These are phyloP conservation scores for Hymenochirus boettgeri DNA, from an alignment of 2,113 vertebrate genomes.

Conservation along the genomic window DNA sequence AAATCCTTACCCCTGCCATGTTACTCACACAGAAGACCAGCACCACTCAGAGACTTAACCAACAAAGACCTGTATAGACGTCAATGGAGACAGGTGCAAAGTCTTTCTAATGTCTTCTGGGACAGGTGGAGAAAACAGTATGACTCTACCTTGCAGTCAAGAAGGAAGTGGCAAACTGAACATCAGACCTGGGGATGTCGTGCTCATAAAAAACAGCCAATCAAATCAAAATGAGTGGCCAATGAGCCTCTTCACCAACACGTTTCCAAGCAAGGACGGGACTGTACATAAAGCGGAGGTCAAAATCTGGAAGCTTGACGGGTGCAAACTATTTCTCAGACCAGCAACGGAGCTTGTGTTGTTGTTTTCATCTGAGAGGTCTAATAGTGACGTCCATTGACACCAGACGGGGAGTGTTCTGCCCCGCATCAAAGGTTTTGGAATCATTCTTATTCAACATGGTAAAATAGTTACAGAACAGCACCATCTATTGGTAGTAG, in stretches of 20 bases:
- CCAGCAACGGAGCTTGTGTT: neutral
- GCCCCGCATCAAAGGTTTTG: too few species aligned
- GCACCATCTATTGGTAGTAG: too few species aligned
- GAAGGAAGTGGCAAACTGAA: neutral
- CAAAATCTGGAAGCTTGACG: neutral
- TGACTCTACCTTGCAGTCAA: neutral
- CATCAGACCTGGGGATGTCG: neutral
- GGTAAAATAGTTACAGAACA: too few species aligned
- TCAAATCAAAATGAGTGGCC: neutral
- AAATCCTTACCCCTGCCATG: neutral
- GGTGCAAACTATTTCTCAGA: conserved; percentile 3
- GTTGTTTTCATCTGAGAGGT: neutral
- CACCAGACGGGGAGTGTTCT: neutral
- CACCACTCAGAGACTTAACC: neutral
- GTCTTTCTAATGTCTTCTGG: neutral
- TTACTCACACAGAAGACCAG: neutral
- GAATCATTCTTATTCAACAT: too few species aligned
- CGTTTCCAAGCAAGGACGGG: neutral
- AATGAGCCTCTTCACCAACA: neutral
- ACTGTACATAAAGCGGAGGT: neutral
- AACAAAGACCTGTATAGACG: neutral
- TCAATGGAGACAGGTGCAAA: neutral
- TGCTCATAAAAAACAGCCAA: neutral
- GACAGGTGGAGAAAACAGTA: neutral
- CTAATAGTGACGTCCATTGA: neutral